Percentiles rank a stretch among this genome's conserved stretches.
Conservation (phyloP, 2,113 vertebrate genomes). For the Cairina moschata region DNA sequence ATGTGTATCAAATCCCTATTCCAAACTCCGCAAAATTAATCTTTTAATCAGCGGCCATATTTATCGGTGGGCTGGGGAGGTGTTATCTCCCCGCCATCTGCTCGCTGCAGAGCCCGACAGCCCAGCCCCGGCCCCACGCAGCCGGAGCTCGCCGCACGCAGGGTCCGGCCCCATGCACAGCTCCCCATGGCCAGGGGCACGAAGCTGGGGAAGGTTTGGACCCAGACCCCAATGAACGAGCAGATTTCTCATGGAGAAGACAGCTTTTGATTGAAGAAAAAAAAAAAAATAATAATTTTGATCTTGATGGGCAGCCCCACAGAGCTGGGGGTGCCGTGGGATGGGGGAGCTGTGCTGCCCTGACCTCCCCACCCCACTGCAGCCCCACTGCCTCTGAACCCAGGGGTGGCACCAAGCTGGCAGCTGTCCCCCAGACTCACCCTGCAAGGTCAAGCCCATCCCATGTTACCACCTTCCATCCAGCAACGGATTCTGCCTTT, state of each 20-base stretch:
- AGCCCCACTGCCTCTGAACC: not conserved
- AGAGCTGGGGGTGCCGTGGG: not conserved
- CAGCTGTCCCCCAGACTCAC: not conserved
- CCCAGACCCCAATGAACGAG: accelerated
- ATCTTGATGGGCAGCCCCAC: not conserved
- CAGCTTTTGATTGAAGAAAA: not conserved
- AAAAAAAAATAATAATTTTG: too few species aligned
- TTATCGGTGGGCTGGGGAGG: not conserved
- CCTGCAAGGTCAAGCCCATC: accelerated
- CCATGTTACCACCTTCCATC: not conserved
- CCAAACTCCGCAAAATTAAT: constrained; percentile 60
- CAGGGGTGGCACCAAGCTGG: accelerated
- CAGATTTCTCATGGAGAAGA: not conserved
- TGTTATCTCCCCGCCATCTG: constrained; percentile 65
- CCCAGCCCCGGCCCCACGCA: not conserved
- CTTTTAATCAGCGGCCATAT: constrained; percentile 53
- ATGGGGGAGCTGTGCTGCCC: not conserved
- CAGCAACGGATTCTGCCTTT: not conserved
- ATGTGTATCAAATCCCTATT: constrained; percentile 6
- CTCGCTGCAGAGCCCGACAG: not conserved
- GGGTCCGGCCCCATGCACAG: not conserved
- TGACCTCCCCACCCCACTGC: not conserved
- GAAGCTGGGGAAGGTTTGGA: not conserved
- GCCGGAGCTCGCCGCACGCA: not conserved
- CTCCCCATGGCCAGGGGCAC: accelerated